phyloP scores from a whole-genome alignment of 1,140 invertebrate genomes.

The Propsilocerus akamusi region DNA sequence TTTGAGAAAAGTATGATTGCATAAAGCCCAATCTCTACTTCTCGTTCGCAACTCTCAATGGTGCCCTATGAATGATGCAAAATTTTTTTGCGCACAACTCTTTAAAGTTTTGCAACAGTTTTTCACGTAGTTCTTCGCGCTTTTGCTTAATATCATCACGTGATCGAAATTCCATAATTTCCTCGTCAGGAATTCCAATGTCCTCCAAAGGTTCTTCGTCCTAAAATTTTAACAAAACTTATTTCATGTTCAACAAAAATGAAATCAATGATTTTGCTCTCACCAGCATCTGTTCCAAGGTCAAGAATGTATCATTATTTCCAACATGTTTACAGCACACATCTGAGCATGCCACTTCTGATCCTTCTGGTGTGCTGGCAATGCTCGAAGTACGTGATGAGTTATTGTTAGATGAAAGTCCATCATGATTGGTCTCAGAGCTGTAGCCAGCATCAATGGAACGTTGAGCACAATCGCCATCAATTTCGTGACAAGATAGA shows the following conservation, averaged over 20 bases:
- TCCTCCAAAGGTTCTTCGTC: constrained; percentile 51
- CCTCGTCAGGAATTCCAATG: constrained; percentile 66
- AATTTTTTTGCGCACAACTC: constrained; percentile 42
- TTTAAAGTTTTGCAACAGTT: constrained; percentile 60
- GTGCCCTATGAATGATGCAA: background rate
- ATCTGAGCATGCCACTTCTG: constrained; percentile 67
- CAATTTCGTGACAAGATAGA: constrained; percentile 23
- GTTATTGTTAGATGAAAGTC: constrained; percentile 31
- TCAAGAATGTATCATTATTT: constrained; percentile 20
- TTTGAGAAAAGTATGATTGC: too few relatives aligned
- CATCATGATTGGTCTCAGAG: constrained; percentile 30
- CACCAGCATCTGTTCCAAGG: constrained; percentile 23
- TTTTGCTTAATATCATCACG: constrained; percentile 58
- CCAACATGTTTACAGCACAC: constrained; percentile 57
- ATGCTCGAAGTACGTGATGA: constrained; percentile 39
- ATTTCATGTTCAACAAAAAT: background rate
- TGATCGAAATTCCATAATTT: constrained; percentile 59
- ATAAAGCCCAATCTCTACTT: too few relatives aligned
- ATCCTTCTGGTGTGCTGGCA: constrained; percentile 61
- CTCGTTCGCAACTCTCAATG: background rate
- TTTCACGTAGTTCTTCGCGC: constrained; percentile 62
- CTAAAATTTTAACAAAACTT: constrained; percentile 18
- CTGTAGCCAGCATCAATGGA: constrained; percentile 73
- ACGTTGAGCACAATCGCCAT: constrained; percentile 27
- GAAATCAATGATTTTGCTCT: constrained; percentile 8